Conservation (phyloP, 1,140 invertebrate species). For the Micrasema minimum region DNA sequence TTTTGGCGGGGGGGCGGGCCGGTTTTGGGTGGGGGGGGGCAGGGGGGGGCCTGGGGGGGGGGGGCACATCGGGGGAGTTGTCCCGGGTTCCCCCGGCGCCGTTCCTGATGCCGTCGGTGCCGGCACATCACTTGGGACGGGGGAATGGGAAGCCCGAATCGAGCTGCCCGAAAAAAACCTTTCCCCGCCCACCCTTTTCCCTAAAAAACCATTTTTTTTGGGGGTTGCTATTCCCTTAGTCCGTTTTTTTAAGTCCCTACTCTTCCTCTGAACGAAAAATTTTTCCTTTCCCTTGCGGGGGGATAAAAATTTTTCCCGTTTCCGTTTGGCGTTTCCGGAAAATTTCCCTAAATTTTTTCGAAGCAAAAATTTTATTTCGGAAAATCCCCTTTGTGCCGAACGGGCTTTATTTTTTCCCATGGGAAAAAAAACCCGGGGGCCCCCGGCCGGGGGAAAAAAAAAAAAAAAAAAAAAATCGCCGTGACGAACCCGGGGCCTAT, state of each 20-base stretch:
- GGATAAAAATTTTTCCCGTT: slow-evolving; percentile 8
- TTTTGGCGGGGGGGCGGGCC: background rate
- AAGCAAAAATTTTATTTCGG: background rate
- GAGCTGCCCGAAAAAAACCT: slow-evolving; percentile 65
- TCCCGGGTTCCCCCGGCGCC: slow-evolving; percentile 79
- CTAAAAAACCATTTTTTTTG: too few species aligned
- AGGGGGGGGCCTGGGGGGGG: slow-evolving; percentile 11
- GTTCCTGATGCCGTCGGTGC: slow-evolving; percentile 82
- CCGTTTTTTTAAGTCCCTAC: too few species aligned
- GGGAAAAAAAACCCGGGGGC: slow-evolving; percentile 65
- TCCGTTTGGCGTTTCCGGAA: slow-evolving; percentile 14
- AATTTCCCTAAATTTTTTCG: background rate
- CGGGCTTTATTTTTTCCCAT: slow-evolving; percentile 66
- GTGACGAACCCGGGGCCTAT: slow-evolving; percentile 58
- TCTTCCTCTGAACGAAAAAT: background rate
- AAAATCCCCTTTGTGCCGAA: slow-evolving; percentile 8
- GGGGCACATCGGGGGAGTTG: slow-evolving; percentile 52
- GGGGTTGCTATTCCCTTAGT: too few species aligned
- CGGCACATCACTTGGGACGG: slow-evolving; percentile 85
- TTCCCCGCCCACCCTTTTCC: slow-evolving; percentile 55
- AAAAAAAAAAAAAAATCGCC: too few species aligned
- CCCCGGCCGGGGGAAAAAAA: slow-evolving; percentile 66
- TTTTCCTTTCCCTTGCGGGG: slow-evolving; percentile 6
- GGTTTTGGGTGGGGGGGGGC: slow-evolving; percentile 6
- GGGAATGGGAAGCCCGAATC: slow-evolving; percentile 82